Base-by-base conservation (phyloP, 2,797 vertebrate species). In the Champsocephalus esox region DNA sequence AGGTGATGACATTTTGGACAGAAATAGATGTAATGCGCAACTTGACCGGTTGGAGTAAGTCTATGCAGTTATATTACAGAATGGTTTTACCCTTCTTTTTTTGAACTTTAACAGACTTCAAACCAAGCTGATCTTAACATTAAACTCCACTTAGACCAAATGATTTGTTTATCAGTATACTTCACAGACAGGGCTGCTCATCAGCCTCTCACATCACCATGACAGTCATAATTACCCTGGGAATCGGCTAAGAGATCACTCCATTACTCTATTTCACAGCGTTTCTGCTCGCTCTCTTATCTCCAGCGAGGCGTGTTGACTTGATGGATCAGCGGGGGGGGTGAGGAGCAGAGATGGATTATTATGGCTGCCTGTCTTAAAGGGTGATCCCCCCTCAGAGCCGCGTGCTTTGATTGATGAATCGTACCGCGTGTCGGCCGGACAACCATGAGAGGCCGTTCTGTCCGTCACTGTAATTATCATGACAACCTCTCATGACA, bases 301-400 rank as follows among this genome's bases (percentile, higher is more conserved):
- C 66, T 13, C 45, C 43, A 54, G 24, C 28, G 9, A 69, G 70
- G 11, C 24, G 16, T 56, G 68, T 73, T 75, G 82, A 79, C 70
- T 59, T 86, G 84, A 86, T 66, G 65, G 83, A 86, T 89, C 75
- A 65, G 83, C 55, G 0, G 48, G 83, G 59, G 61, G 82, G 69
- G 63, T 80, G 74, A 72, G 48, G 68, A 80, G 84, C 87, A 65
- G 65, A 86, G 86, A 91, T 85, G 73, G 87, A 91, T 91, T 87
- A 78, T 86, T 80, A 80, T 66, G 83, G 58, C 73, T 61, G 77
- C 60, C 73, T 61, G 77, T 83, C 75, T 77, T 67, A 79, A 70
- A 73, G 72, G 68, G 54, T 75, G 68, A 63, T 16, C 68, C 63
- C 64, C 52, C 52, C 70, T 44, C 46, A 3, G 32, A 69, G 75